Percentiles rank a stretch among this genome's conserved stretches.
phyloP scores from a whole-genome alignment of 1,140 invertebrate genomes.

The Neodiprion virginianus region DNA sequence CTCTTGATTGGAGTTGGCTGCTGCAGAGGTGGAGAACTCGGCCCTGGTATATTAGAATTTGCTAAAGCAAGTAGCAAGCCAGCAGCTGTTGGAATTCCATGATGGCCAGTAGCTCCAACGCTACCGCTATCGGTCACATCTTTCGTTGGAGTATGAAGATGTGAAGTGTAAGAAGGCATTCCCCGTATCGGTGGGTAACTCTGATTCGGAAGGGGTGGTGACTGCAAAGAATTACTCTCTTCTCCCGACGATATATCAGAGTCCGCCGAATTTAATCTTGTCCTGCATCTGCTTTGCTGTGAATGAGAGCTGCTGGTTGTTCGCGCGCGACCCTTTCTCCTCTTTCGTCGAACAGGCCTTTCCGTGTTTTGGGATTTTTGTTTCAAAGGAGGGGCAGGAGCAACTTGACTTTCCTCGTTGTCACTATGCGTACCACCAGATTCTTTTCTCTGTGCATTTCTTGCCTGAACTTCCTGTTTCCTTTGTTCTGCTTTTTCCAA shows the following conservation, averaged over 20 bases:
- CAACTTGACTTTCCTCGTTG: slow-evolving; percentile 53
- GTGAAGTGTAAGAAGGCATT: slow-evolving; percentile 39
- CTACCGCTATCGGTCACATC: slow-evolving; percentile 21
- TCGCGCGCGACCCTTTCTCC: slow-evolving; percentile 70
- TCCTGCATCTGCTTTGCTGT: slow-evolving; percentile 63
- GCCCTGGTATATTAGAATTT: slow-evolving; percentile 55
- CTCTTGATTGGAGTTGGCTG: slow-evolving; percentile 53
- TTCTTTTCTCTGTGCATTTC: slow-evolving; percentile 64
- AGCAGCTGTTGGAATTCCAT: slow-evolving; percentile 60
- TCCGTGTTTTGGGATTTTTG: slow-evolving; percentile 58
- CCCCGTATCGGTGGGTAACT: slow-evolving; percentile 44
- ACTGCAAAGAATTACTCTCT: slow-evolving; percentile 66
- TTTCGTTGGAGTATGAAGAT: slow-evolving; percentile 48
- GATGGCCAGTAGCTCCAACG: slow-evolving; percentile 25
- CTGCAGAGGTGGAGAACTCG: slow-evolving; percentile 46
- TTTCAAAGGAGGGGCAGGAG: slow-evolving; percentile 34
- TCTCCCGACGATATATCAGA: slow-evolving; percentile 76
- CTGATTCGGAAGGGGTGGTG: slow-evolving; percentile 54
- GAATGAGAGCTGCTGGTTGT: slow-evolving; percentile 65
- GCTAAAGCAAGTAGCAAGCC: slow-evolving; percentile 67
- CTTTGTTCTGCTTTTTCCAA: slow-evolving; percentile 80
- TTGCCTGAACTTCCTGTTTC: slow-evolving; percentile 73
- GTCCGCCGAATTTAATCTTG: slow-evolving; percentile 74
- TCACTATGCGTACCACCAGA: slow-evolving; percentile 59
- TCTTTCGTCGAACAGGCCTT: slow-evolving; percentile 53